A percentile compares a stretch with the other conserved stretches of the same genome.
phyloP scores from a whole-genome alignment of 1,140 invertebrate genomes.

The Drosophila prosaltans region DNA sequence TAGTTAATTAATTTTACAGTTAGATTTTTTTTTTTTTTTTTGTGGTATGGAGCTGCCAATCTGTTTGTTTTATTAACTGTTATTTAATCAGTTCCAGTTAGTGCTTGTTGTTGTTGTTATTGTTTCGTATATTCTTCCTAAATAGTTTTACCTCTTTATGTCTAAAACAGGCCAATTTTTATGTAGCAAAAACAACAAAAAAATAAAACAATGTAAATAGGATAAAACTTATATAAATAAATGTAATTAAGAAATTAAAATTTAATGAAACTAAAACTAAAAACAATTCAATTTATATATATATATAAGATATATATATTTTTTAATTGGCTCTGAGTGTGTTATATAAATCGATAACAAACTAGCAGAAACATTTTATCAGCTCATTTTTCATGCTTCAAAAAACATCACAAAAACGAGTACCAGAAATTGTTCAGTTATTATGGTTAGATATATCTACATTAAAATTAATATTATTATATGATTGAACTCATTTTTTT shows the following conservation, averaged over 20 bases:
- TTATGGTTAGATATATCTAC: slow-evolving; percentile 5
- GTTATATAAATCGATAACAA: slow-evolving; percentile 9
- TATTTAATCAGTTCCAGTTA: slow-evolving; percentile 14
- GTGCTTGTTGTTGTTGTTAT: slow-evolving; percentile 31
- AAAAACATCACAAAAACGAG: slow-evolving; percentile 11
- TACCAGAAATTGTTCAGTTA: slow-evolving; percentile 12
- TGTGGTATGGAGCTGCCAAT: slow-evolving; percentile 23
- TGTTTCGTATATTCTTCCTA: slow-evolving; percentile 21
- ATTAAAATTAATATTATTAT: background rate
- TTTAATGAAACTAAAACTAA: background rate
- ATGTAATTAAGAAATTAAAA: slow-evolving; percentile 22
- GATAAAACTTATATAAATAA: slow-evolving; percentile 43
- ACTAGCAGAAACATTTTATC: slow-evolving; percentile 10
- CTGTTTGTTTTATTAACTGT: slow-evolving; percentile 21
- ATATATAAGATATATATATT: background rate
- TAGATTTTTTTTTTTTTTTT: slow-evolving; percentile 20
- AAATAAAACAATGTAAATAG: slow-evolving; percentile 22
- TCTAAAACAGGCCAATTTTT: slow-evolving; percentile 58
- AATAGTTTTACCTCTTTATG: slow-evolving; percentile 31
- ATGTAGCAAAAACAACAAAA: slow-evolving; percentile 38
- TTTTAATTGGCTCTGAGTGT: background rate
- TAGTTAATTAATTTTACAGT: slow-evolving; percentile 36
- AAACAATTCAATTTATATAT: background rate
- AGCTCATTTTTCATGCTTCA: slow-evolving; percentile 11
- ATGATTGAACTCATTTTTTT: background rate